Conservation (phyloP, 2,888 invertebrate genomes). For the Synanthedon formicaeformis region DNA sequence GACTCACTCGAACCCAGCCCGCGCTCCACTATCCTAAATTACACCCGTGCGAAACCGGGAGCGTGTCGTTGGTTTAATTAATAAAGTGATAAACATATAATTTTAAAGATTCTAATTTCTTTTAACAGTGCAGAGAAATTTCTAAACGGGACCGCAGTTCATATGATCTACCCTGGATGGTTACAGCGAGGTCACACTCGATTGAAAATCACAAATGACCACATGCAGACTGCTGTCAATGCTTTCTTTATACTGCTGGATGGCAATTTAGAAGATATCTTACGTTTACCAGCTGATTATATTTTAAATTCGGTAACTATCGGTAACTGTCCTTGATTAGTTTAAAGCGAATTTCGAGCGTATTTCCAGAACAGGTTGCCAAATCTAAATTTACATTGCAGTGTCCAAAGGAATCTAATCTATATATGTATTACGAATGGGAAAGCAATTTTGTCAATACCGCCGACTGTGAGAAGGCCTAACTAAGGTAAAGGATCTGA, state of each 20-base stretch:
- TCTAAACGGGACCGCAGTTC: conserved; percentile 32
- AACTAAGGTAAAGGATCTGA: no score
- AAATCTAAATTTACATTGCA: conserved; percentile 1
- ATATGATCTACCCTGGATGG: conserved; percentile 29
- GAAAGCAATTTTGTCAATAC: no score
- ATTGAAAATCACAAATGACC: conserved; percentile 35
- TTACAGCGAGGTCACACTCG: conserved; percentile 32
- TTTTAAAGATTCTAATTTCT: no score
- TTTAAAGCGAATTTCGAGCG: background rate
- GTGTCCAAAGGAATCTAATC: background rate
- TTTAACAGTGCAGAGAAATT: conserved; percentile 24
- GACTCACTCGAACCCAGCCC: no score
- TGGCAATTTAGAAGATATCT: conserved; percentile 35
- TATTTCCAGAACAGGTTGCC: background rate
- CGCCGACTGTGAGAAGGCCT: no score
- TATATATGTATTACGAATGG: no score
- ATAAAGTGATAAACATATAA: no score
- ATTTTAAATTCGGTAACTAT: conserved; percentile 47
- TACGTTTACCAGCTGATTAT: conserved; percentile 33
- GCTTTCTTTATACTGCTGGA: conserved; percentile 47
- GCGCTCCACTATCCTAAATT: no score
- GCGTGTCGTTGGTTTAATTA: no score
- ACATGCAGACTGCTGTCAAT: conserved; percentile 55
- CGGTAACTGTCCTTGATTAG: conserved; percentile 25
- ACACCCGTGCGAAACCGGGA: no score